Evolutionary conservation across 2,113 vertebrate species (phyloP).

Genomic region (Grallaria varia): DNA sequence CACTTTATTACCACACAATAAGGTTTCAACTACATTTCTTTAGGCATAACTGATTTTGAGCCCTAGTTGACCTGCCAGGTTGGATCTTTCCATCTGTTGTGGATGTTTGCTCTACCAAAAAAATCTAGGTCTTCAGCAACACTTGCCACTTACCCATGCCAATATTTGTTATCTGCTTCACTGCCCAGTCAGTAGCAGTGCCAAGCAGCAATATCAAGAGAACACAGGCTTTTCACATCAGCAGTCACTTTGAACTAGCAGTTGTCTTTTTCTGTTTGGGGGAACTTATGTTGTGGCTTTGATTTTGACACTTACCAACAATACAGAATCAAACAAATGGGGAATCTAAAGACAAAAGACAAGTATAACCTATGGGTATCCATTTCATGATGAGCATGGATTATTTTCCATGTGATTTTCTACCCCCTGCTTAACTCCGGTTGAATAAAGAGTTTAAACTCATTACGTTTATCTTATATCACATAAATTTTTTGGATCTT

Average conservation of each 20-base stretch:
- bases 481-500: not conserved
- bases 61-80: not conserved
- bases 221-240: slow-evolving; percentile 36
- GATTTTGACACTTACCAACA: not conserved
- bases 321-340: not conserved
- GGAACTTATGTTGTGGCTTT: not conserved
- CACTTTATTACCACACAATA: not conserved
- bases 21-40: slow-evolving; percentile 10
- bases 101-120: slow-evolving; percentile 30
- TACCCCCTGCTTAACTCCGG: not conserved
- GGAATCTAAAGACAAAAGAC: not conserved
- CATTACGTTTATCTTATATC: not conserved
- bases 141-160: slow-evolving; percentile 60
- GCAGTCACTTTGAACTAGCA: slow-evolving; percentile 21
- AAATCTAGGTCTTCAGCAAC: slow-evolving; percentile 58
- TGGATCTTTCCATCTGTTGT: slow-evolving; percentile 36
- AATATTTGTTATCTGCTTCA: slow-evolving; percentile 51
- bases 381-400: not conserved
- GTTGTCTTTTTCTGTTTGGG: not conserved
- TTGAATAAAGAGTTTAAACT: not conserved
- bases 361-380: not conserved
- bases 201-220: slow-evolving; percentile 34
- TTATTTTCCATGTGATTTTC: not conserved
- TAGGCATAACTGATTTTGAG: not conserved
- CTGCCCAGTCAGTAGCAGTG: not conserved